phyloP scores from a whole-genome alignment of 1,140 invertebrate genomes.

The Polyergus mexicanus region DNA sequence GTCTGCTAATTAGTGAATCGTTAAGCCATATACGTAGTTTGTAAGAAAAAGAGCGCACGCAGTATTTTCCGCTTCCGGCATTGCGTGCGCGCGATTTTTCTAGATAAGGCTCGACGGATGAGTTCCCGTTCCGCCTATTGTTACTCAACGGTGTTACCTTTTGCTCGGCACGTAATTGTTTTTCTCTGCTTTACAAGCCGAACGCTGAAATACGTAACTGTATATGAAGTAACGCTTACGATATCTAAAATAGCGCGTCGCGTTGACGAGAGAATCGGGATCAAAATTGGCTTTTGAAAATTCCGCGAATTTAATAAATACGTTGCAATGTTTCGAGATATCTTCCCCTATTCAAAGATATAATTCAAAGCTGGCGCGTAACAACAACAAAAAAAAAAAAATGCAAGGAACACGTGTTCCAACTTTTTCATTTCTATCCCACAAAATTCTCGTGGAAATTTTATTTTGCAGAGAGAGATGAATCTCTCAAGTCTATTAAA shows the following conservation, averaged over 20 bases:
- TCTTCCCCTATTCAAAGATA: background rate
- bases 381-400: slow-evolving; percentile 1
- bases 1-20: slow-evolving; percentile 44
- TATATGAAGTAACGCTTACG: slow-evolving; percentile 1
- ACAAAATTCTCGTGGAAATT: background rate
- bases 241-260: background rate
- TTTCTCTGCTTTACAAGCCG: slow-evolving; percentile 32
- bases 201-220: slow-evolving; percentile 21
- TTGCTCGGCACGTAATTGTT: slow-evolving; percentile 6
- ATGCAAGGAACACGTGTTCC: background rate
- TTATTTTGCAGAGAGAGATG: background rate
- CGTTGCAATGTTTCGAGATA: background rate
- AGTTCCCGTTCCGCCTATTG: slow-evolving; percentile 63
- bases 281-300: background rate
- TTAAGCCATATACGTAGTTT: slow-evolving; percentile 4
- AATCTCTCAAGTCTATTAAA: background rate
- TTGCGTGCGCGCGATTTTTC: slow-evolving; percentile 12
- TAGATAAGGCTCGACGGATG: slow-evolving; percentile 62
- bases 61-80: slow-evolving; percentile 57
- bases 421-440: background rate
- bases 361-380: no score
- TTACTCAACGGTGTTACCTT: slow-evolving; percentile 31
- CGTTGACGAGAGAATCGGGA: background rate
- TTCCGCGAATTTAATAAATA: background rate
- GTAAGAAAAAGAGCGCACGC: slow-evolving; percentile 36